phyloP scores from a whole-genome alignment of 2,888 invertebrate species.

The Drosophila demipolita region DNA sequence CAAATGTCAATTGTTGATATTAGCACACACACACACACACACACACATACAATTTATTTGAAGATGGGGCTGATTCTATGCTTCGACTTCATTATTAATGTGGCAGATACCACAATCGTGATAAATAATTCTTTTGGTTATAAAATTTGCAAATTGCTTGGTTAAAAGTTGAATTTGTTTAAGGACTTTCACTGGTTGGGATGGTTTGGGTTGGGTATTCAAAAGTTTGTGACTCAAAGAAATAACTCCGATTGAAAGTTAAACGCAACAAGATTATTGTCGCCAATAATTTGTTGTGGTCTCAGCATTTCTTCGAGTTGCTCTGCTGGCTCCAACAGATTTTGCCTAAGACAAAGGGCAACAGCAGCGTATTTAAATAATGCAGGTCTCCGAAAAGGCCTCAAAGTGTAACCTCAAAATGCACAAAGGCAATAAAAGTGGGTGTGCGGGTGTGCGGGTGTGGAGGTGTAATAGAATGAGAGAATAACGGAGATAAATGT shows the following conservation, averaged over 20 bases:
- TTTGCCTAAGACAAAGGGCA: constrained; percentile 14
- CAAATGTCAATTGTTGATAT: not conserved
- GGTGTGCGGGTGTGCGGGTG: not conserved
- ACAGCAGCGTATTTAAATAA: constrained; percentile 56
- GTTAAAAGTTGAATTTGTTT: constrained; percentile 52
- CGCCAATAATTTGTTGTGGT: constrained; percentile 52
- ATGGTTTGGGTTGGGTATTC: constrained; percentile 7
- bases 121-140: constrained; percentile 25
- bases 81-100: constrained; percentile 17
- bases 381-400: constrained; percentile 47
- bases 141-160: constrained; percentile 55
- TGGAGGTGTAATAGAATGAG: not conserved
- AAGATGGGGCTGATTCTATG: not conserved
- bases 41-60: not conserved
- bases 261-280: constrained; percentile 70
- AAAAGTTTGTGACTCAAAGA: constrained; percentile 69
- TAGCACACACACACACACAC: not conserved
- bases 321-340: constrained; percentile 31
- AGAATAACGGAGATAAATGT: constrained; percentile 29
- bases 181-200: constrained; percentile 21
- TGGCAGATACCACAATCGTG: constrained; percentile 24
- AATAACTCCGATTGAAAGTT: constrained; percentile 77
- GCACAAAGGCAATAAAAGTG: constrained; percentile 16
- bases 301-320: constrained; percentile 33
- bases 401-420: constrained; percentile 45